Evolutionary conservation across 2,113 vertebrate genomes (phyloP).

Genomic region (Odocoileus hemionus): DNA sequence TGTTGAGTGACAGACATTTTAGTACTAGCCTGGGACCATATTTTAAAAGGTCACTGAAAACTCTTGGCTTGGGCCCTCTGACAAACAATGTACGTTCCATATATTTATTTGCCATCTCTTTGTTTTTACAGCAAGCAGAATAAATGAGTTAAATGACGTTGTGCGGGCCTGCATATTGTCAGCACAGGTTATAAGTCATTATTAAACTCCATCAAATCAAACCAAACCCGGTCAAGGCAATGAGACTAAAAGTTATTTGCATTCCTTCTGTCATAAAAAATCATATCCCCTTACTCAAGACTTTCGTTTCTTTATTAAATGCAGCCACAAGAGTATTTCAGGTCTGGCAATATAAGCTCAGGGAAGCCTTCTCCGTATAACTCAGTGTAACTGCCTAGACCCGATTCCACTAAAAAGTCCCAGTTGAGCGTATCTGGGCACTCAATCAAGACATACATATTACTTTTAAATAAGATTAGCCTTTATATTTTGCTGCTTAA

Average conservation of each 20-base stretch:
- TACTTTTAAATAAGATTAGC: conserved; percentile 90
- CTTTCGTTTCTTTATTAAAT: conserved; percentile 91
- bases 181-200: conserved; percentile 98
- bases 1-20: conserved; percentile 94
- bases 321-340: conserved; percentile 89
- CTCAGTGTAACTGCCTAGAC: conserved; percentile 84
- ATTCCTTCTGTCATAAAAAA: conserved; percentile 91
- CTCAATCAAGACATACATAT: conserved; percentile 88
- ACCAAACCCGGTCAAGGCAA: conserved; percentile 85
- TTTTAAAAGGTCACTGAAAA: conserved; percentile 91
- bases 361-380: conserved; percentile 84
- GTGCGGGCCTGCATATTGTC: conserved; percentile 93
- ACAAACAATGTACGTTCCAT: conserved; percentile 91
- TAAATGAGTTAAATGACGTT: conserved; percentile 95
- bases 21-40: conserved; percentile 89
- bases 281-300: conserved; percentile 91
- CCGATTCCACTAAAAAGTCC: conserved; percentile 84
- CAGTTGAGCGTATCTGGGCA: conserved; percentile 86
- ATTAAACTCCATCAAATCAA: conserved; percentile 92
- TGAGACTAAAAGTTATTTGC: conserved; percentile 87
- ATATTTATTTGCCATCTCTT: conserved; percentile 95
- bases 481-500: conserved; percentile 90
- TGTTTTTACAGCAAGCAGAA: conserved; percentile 95
- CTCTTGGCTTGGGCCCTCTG: conserved; percentile 87
- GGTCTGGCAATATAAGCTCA: conserved; percentile 85